Percentiles rank a stretch among this genome's conserved stretches.
Evolutionary conservation across 1,140 invertebrate species (phyloP).

Genomic region (Panulirus ornatus): DNA sequence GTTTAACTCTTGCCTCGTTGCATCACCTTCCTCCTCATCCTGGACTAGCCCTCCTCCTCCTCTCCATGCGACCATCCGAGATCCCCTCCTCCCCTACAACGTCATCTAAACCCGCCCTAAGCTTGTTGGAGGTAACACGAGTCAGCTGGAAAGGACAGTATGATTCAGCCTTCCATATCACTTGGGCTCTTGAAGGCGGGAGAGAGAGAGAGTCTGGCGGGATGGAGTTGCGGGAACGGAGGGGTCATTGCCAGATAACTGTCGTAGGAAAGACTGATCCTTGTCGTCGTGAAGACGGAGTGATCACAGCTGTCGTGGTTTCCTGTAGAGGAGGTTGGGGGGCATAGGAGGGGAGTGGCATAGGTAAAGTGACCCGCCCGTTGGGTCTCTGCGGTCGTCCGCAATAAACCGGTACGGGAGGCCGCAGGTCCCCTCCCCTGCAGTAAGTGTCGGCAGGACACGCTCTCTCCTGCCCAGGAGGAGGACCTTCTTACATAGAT

Average conservation of each 20-base stretch:
- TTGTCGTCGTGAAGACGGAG: neutral
- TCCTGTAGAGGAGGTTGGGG: neutral
- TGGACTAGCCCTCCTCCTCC: neutral
- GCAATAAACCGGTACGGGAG: conserved; percentile 14
- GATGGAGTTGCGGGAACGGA: neutral
- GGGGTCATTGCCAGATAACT: neutral
- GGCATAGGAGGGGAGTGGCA: neutral
- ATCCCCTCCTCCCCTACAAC: neutral
- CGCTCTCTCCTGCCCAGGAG: no score
- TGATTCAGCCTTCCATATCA: neutral
- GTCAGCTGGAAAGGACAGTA: conserved; percentile 13
- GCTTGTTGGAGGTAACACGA: neutral
- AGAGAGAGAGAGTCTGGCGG: neutral
- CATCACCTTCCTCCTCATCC: neutral
- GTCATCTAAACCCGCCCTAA: neutral
- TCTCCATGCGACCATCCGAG: neutral
- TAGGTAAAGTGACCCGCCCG: conserved; percentile 12
- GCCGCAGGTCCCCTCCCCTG: no score
- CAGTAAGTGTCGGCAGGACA: no score
- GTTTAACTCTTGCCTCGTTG: no score
- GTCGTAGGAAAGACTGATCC: neutral
- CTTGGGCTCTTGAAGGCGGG: no score
- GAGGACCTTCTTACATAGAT: no score
- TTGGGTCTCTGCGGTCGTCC: neutral
- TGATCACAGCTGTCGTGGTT: neutral